phyloP scores from a whole-genome alignment of 1,140 invertebrate species.

The Brachystomella parvula region DNA sequence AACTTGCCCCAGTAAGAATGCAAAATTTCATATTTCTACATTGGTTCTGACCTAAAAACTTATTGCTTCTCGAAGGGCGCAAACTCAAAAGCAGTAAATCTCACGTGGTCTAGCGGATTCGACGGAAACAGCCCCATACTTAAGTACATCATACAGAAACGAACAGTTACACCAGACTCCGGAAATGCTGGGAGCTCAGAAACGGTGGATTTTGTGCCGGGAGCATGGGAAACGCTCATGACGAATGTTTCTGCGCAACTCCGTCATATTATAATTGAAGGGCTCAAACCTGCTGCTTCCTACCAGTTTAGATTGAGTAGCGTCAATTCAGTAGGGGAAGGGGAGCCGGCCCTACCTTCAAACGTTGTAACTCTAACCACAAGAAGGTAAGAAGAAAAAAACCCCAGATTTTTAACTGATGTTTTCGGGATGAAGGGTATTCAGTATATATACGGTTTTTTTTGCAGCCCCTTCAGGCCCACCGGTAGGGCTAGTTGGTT shows the following conservation, averaged over 20 bases:
- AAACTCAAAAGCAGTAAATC: constrained; percentile 57
- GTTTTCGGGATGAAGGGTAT: too few species aligned
- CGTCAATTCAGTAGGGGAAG: constrained; percentile 90
- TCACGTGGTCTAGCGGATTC: constrained; percentile 90
- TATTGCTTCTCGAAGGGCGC: constrained; percentile 20
- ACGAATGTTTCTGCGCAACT: constrained; percentile 73
- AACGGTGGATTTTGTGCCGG: constrained; percentile 23
- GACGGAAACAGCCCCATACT: constrained; percentile 93
- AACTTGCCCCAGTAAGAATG: constrained; percentile 44
- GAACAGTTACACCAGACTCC: constrained; percentile 68
- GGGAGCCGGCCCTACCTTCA: constrained; percentile 76
- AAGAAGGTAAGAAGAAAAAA: constrained; percentile 67
- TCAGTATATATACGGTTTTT: constrained; percentile 20
- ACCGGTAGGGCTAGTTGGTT: constrained; percentile 80
- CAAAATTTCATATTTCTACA: constrained; percentile 45
- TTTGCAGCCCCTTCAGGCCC: constrained; percentile 74
- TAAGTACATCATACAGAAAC: constrained; percentile 85
- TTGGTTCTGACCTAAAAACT: constrained; percentile 42
- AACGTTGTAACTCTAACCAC: constrained; percentile 78
- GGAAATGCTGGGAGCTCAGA: constrained; percentile 48
- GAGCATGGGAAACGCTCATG: constrained; percentile 71
- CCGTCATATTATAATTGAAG: constrained; percentile 68
- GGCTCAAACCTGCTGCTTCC: constrained; percentile 79
- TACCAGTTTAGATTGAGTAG: constrained; percentile 95
- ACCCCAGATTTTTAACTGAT: not conserved